Evolutionary conservation across 2,113 vertebrate species (phyloP).

Genomic region (Pomatostomus ruficeps): DNA sequence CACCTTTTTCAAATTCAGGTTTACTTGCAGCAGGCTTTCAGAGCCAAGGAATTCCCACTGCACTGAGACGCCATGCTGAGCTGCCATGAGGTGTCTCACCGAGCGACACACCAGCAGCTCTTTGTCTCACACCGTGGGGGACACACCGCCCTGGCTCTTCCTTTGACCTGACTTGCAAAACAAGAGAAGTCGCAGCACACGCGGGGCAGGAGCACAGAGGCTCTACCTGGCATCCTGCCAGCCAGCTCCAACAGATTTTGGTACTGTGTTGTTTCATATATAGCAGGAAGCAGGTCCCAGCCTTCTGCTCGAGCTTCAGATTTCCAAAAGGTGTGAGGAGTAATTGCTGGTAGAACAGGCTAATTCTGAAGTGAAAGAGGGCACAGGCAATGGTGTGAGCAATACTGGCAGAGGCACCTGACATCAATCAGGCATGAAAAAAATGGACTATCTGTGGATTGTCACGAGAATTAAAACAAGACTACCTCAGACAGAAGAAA

Average conservation of each 20-base stretch:
- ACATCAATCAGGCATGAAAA: conserved; percentile 2
- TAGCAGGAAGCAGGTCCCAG: conserved; percentile 49
- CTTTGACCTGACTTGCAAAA: not conserved
- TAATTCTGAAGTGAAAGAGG: conserved; percentile 48
- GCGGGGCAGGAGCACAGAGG: not conserved
- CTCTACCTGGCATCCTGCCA: conserved; percentile 9
- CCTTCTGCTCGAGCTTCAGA: conserved; percentile 47
- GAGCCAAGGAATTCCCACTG: not conserved
- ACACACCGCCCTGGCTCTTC: not conserved
- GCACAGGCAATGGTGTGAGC: conserved; percentile 15
- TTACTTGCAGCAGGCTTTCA: not conserved
- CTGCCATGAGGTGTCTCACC: not conserved
- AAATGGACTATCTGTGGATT: not conserved
- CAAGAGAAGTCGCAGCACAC: not conserved
- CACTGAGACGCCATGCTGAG: not conserved
- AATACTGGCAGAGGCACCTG: not conserved
- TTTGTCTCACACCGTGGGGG: not conserved
- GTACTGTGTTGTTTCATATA: conserved; percentile 15
- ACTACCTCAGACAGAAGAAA: not conserved
- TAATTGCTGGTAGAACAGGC: not conserved
- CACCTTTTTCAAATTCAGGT: not conserved
- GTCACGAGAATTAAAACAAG: not conserved
- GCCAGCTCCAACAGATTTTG: not conserved
- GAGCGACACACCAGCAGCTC: not conserved
- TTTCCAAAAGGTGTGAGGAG: conserved; percentile 48